phyloP scores from a whole-genome alignment of 2,113 vertebrate species.

The Syngnathoides biaculeatus region DNA sequence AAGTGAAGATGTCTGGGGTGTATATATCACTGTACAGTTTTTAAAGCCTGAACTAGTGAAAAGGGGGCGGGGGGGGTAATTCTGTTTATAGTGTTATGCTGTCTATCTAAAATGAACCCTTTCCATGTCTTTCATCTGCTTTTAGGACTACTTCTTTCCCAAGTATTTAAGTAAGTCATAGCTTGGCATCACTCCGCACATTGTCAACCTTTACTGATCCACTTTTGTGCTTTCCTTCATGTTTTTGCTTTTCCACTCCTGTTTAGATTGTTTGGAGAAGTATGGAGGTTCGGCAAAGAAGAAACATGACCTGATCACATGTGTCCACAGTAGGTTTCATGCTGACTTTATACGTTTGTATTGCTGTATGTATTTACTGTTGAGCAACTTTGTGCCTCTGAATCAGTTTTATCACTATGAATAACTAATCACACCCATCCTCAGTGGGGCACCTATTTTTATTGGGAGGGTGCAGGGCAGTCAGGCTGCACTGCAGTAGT shows the following conservation, averaged over 20 bases:
- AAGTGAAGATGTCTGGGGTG: too few species aligned
- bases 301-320: conserved; percentile 82
- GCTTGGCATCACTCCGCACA: not conserved
- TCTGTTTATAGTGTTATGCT: not conserved
- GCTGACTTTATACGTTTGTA: not conserved
- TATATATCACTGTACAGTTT: not conserved
- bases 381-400: conserved; percentile 1
- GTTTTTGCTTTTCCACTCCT: conserved; percentile 27
- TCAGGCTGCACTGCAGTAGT: conserved; percentile 63
- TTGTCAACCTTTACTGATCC: not conserved
- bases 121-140: conserved; percentile 11
- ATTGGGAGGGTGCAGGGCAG: not conserved
- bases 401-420: not conserved
- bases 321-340: conserved; percentile 88
- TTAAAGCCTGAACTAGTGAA: too few species aligned
- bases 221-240: not conserved
- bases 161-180: conserved; percentile 86
- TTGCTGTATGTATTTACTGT: not conserved
- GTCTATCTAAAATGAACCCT: not conserved
- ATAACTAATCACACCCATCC: conserved; percentile 11
- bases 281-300: conserved; percentile 78
- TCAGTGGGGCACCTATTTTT: conserved; percentile 12
- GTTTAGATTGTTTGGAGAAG: conserved; percentile 78
- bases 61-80: too few species aligned
- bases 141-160: conserved; percentile 93